Conservation (phyloP, 2,113 vertebrate genomes). For the Trinectes maculatus region DNA sequence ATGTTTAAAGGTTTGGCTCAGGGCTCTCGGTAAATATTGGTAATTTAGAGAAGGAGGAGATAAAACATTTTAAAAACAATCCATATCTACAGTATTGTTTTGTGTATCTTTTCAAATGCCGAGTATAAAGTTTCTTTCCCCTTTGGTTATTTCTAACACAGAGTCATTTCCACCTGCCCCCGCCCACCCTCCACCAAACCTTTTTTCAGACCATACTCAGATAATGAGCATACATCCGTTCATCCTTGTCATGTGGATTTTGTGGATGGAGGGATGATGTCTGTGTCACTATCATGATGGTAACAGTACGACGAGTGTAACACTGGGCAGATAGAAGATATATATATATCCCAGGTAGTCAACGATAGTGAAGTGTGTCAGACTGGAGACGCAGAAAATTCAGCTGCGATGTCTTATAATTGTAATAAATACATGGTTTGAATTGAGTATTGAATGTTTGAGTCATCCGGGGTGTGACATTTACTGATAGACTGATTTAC, state of each 20-base stretch:
- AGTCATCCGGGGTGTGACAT: too few relatives aligned
- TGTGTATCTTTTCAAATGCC: slow-evolving; percentile 57
- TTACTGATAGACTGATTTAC: too few relatives aligned
- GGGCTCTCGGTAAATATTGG: slow-evolving; percentile 39
- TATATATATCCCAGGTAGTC: slow-evolving; percentile 61
- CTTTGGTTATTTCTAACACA: slow-evolving; percentile 37
- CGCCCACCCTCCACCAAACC: too few relatives aligned
- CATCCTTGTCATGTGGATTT: slow-evolving; percentile 60
- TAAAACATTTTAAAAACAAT: slow-evolving; percentile 66
- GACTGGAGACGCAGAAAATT: slow-evolving; percentile 37
- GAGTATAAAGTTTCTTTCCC: not conserved
- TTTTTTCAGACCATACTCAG: slow-evolving; percentile 22
- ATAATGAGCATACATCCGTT: slow-evolving; percentile 59
- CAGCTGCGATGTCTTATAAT: slow-evolving; percentile 20
- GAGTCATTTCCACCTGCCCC: slow-evolving; percentile 13
- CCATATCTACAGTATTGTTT: slow-evolving; percentile 25
- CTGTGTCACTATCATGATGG: slow-evolving; percentile 56
- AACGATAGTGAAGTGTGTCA: slow-evolving; percentile 63
- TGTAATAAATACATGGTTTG: not conserved
- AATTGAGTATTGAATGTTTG: too few relatives aligned
- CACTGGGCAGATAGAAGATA: slow-evolving; percentile 54
- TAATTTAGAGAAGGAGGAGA: slow-evolving; percentile 35
- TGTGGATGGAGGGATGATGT: slow-evolving; percentile 56
- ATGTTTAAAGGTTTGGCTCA: slow-evolving; percentile 59
- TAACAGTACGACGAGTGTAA: slow-evolving; percentile 55